Evolutionary conservation across 2,888 invertebrate genomes (phyloP).

Genomic region (Dicranocentrus wangi): DNA sequence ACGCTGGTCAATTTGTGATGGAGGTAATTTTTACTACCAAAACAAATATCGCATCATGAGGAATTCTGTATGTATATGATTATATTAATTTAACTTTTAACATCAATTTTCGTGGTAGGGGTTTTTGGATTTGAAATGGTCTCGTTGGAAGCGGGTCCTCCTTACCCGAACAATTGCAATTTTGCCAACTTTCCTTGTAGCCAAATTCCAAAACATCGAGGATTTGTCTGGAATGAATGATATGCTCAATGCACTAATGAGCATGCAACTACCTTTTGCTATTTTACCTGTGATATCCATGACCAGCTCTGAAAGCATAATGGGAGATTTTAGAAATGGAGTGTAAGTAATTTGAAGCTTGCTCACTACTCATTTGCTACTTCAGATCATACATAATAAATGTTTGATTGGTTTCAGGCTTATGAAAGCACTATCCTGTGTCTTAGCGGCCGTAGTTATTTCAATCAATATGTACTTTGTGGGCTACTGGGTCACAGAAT

Average conservation of each 20-base stretch:
- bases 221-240: constrained; percentile 89
- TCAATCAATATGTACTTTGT: constrained; percentile 88
- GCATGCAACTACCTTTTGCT: constrained; percentile 80
- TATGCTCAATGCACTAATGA: constrained; percentile 74
- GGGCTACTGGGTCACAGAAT: constrained; percentile 76
- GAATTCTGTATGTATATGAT: too few relatives aligned
- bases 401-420: constrained; percentile 76
- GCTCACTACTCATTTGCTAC: not conserved
- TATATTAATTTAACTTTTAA: too few relatives aligned
- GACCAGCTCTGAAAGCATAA: constrained; percentile 84
- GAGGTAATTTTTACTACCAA: constrained; percentile 77
- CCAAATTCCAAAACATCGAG: constrained; percentile 81
- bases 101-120: too few relatives aligned
- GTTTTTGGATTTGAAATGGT: constrained; percentile 88
- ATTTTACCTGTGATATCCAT: constrained; percentile 82
- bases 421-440: constrained; percentile 82
- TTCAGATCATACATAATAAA: too few relatives aligned
- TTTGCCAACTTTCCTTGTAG: constrained; percentile 82
- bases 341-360: constrained; percentile 78
- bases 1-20: constrained; percentile 92
- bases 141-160: constrained; percentile 89
- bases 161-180: constrained; percentile 90
- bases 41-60: too few relatives aligned
- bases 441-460: constrained; percentile 83
- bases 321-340: constrained; percentile 90